Evolutionary conservation across 2,888 invertebrate species (phyloP).

Genomic region (Melanophora roralis): DNA sequence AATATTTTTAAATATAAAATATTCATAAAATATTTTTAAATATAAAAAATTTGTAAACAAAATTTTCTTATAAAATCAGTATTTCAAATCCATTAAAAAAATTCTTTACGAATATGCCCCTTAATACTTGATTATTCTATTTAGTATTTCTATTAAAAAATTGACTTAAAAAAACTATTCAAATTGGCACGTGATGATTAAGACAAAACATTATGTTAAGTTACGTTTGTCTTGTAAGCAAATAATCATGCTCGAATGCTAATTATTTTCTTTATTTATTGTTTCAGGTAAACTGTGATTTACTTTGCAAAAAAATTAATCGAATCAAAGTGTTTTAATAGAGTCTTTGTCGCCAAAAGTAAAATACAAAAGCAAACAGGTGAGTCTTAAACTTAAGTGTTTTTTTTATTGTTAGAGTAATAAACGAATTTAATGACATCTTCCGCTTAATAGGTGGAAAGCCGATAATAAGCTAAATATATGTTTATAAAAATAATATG

Average conservation of each 20-base stretch:
- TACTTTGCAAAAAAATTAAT: conserved; percentile 11
- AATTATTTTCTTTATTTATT: neutral
- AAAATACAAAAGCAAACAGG: conserved; percentile 35
- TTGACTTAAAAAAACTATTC: conserved; percentile 32
- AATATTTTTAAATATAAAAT: too few relatives aligned
- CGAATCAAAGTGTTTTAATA: conserved; percentile 35
- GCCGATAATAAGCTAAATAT: too few relatives aligned
- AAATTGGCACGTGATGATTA: conserved; percentile 57
- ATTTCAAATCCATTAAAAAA: too few relatives aligned
- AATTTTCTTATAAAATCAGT: too few relatives aligned
- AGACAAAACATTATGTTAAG: conserved; percentile 27
- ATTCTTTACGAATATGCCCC: too few relatives aligned
- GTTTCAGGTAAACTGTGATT: conserved; percentile 36
- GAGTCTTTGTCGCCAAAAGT: conserved; percentile 46
- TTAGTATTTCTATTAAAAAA: conserved; percentile 31
- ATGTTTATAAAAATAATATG: too few relatives aligned
- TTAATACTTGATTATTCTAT: conserved; percentile 55
- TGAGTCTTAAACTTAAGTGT: neutral
- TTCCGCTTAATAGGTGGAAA: too few relatives aligned
- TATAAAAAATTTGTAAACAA: too few relatives aligned
- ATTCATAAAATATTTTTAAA: too few relatives aligned
- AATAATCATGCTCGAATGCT: conserved; percentile 13
- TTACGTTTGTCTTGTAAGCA: conserved; percentile 31
- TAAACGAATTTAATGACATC: neutral
- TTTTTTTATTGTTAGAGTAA: neutral